phyloP scores from a whole-genome alignment of 2,797 vertebrate genomes.

The Vipera latastei region DNA sequence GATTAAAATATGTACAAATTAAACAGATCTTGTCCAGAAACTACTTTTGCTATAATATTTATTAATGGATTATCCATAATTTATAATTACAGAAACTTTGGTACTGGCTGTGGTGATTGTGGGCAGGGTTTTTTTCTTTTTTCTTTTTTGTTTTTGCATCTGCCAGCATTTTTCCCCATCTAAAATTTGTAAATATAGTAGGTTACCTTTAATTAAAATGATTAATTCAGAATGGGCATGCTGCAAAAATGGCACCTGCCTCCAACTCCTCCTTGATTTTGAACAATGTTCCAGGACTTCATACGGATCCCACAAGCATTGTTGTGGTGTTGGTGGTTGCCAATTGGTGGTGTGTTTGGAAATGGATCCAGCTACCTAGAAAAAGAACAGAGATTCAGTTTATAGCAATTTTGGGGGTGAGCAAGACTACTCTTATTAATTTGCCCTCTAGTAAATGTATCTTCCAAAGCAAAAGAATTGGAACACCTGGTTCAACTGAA shows the following conservation, averaged over 20 bases:
- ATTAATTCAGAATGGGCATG: not conserved
- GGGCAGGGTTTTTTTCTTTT: not conserved
- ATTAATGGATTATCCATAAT: constrained; percentile 13
- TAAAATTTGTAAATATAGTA: not conserved
- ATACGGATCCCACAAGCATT: not conserved
- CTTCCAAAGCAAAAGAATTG: not conserved
- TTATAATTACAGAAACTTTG: not conserved
- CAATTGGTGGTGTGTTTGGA: not conserved
- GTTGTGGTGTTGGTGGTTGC: not conserved
- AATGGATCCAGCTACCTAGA: not conserved
- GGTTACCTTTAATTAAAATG: not conserved
- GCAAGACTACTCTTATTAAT: not conserved
- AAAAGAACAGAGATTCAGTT: not conserved
- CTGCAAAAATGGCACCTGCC: not conserved
- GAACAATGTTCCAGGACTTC: not conserved
- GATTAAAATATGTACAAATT: not conserved
- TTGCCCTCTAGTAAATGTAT: not conserved
- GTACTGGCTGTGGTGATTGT: not conserved
- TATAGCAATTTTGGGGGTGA: not conserved
- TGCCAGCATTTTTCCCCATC: not conserved
- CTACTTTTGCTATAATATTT: not conserved
- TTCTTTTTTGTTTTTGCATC: not conserved
- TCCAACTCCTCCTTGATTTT: not conserved
- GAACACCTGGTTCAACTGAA: not conserved
- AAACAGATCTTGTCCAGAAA: not conserved